Conservation (phyloP, 2,888 invertebrate species). For the Pollenia amentaria region DNA sequence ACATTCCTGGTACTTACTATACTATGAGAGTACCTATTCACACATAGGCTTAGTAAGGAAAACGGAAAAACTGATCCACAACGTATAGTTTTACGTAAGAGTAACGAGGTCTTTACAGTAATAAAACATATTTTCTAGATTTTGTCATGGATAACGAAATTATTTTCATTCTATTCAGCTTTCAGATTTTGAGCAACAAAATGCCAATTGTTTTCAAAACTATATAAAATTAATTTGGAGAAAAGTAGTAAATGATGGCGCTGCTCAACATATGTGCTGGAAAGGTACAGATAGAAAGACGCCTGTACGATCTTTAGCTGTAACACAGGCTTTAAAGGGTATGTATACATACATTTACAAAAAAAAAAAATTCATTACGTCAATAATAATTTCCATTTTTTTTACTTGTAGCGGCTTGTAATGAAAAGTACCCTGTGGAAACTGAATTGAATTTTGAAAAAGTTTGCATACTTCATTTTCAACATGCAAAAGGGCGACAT, state of each 20-base stretch:
- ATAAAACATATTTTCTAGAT: too few relatives aligned
- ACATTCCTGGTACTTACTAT: too few relatives aligned
- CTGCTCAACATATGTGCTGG: conserved; percentile 32
- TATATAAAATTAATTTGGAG: conserved; percentile 9
- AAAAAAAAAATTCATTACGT: too few relatives aligned
- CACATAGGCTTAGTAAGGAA: too few relatives aligned
- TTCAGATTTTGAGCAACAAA: conserved; percentile 1
- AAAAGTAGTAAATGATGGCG: conserved; percentile 3
- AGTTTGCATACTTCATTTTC: conserved; percentile 19
- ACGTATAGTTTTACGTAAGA: too few relatives aligned
- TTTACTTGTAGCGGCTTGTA: conserved; percentile 3
- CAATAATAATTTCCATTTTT: background rate
- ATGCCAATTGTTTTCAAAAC: background rate
- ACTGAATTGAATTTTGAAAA: conserved; percentile 5
- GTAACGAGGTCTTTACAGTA: too few relatives aligned
- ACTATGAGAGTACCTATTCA: too few relatives aligned
- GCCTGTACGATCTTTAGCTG: conserved; percentile 4
- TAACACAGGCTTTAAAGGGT: conserved; percentile 34
- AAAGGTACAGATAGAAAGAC: conserved; percentile 26
- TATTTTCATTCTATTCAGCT: background rate
- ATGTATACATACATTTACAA: background rate
- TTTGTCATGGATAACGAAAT: too few relatives aligned
- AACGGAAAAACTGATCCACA: too few relatives aligned
- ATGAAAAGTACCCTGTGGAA: conserved; percentile 3
- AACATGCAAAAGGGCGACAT: conserved; percentile 17